Percentiles rank a stretch among this genome's conserved stretches.
These are phyloP conservation scores for Bruchidius siliquastri DNA, from an alignment of 2,888 invertebrate species.

Conservation along the genomic window DNA sequence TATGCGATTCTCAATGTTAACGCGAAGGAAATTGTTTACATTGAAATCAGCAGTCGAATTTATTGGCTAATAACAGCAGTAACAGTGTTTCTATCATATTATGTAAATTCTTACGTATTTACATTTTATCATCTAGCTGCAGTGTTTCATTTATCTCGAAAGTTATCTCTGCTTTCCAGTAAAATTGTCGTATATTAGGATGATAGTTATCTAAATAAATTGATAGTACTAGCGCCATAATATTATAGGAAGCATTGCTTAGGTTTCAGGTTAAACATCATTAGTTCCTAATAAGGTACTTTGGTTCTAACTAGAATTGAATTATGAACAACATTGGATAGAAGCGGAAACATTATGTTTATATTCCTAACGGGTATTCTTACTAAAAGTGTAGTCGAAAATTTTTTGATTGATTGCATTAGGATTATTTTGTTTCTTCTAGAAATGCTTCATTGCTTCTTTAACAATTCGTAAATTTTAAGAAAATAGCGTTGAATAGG, in stretches of 20 bases:
- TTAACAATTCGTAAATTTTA: too few relatives aligned
- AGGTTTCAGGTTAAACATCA: neutral
- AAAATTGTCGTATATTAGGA: neutral
- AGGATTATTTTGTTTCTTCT: too few relatives aligned
- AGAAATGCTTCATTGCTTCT: too few relatives aligned
- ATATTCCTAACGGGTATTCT: too few relatives aligned
- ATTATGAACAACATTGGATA: neutral
- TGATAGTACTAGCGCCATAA: neutral
- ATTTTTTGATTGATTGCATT: too few relatives aligned
- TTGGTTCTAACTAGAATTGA: neutral
- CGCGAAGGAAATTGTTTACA: neutral
- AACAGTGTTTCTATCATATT: neutral
- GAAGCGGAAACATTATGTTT: neutral
- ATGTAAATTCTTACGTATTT: neutral
- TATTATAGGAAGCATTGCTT: neutral
- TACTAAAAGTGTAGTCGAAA: too few relatives aligned
- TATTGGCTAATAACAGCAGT: neutral
- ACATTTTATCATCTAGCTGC: neutral
- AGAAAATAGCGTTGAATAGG: too few relatives aligned
- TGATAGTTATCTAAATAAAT: neutral
- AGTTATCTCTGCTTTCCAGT: neutral
- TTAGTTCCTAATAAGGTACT: neutral
- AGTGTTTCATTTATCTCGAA: neutral
- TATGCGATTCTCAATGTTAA: neutral
- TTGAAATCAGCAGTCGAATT: neutral